Percentiles rank a stretch among this genome's conserved stretches.
Evolutionary conservation across 92 coral and sea anemone genomes (phyloP).

Genomic region (Montipora capitata): DNA sequence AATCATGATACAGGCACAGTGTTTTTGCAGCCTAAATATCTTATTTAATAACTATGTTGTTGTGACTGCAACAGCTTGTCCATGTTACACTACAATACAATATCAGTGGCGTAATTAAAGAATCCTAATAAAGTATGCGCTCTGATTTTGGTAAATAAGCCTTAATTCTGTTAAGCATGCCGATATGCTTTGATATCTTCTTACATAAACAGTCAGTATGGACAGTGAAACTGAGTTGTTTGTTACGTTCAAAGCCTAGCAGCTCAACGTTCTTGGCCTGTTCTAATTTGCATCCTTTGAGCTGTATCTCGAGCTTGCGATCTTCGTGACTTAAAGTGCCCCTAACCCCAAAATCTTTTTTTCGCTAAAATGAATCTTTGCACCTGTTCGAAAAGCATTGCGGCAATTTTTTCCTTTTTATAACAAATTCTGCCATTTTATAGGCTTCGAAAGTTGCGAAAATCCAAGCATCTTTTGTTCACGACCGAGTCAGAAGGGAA

Average conservation of each 20-base stretch:
- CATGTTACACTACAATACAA: neutral
- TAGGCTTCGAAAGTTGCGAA: too few relatives aligned
- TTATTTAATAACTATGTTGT: too few relatives aligned
- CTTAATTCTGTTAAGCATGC: conserved; percentile 29
- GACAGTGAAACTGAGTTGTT: conserved; percentile 20
- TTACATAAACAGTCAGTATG: conserved; percentile 36
- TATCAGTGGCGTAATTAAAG: conserved; percentile 21
- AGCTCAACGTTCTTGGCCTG: conserved; percentile 28
- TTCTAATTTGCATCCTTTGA: conserved; percentile 24
- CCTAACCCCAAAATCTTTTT: too few relatives aligned
- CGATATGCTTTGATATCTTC: conserved; percentile 35
- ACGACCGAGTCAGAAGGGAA: too few relatives aligned
- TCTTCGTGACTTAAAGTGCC: too few relatives aligned
- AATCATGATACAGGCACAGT: conserved; percentile 26
- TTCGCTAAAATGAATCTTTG: too few relatives aligned
- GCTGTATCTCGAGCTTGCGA: conserved; percentile 22
- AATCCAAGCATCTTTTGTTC: too few relatives aligned
- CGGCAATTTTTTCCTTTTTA: too few relatives aligned
- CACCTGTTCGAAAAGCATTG: too few relatives aligned
- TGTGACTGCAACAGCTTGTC: conserved; percentile 14
- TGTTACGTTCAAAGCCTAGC: conserved; percentile 24
- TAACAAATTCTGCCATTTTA: too few relatives aligned
- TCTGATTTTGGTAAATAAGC: conserved; percentile 10
- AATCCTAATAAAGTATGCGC: conserved; percentile 5
- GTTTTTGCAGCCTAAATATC: conserved; percentile 42